Percentiles rank a stretch among this genome's conserved stretches.
Conservation (phyloP, 2,797 vertebrate species). For the Dicrostonyx torquatus region DNA sequence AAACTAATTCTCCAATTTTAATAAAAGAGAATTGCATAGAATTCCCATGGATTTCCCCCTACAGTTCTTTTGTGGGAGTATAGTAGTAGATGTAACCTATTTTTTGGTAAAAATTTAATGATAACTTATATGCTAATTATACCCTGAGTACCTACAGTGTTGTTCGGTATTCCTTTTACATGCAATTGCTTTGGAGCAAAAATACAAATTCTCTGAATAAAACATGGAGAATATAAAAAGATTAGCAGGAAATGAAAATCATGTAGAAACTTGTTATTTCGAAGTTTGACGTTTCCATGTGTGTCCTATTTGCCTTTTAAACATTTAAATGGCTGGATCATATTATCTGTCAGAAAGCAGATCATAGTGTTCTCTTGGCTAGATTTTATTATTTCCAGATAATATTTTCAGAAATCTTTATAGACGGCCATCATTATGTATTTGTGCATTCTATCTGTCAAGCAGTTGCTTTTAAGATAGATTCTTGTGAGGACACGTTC, state of each 20-base stretch:
- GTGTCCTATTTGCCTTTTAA: neutral
- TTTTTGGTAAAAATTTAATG: neutral
- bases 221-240: neutral
- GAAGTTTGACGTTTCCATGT: neutral
- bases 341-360: neutral
- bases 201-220: neutral
- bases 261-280: neutral
- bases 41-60: neutral
- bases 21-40: neutral
- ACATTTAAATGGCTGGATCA: neutral
- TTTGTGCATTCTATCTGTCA: neutral
- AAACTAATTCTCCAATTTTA: neutral
- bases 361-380: neutral
- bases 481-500: neutral
- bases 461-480: neutral
- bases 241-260: neutral
- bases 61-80: neutral
- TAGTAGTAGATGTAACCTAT: neutral
- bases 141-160: neutral
- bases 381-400: neutral
- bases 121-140: neutral
- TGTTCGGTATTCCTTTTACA: neutral
- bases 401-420: neutral
- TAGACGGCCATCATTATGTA: neutral
- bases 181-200: neutral